These are phyloP conservation scores for Aricia agestis DNA, from an alignment of 1,140 invertebrate genomes.

Conservation along the genomic window DNA sequence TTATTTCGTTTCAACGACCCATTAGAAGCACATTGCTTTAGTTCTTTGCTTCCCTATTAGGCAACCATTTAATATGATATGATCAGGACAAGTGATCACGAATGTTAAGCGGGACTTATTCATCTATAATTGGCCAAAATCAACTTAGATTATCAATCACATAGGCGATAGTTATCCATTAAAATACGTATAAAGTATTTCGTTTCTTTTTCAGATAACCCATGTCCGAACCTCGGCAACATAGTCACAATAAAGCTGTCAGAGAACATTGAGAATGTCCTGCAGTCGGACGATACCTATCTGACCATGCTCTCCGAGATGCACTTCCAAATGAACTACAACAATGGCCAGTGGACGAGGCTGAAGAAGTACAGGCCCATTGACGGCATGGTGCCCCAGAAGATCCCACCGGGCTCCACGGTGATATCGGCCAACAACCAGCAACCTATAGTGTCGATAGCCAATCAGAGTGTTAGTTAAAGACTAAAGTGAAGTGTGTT, in stretches of 20 bases:
- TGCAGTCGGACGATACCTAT: slow-evolving; percentile 84
- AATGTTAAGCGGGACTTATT: no score
- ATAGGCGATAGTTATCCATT: no score
- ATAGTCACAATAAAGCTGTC: slow-evolving; percentile 95
- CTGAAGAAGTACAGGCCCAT: slow-evolving; percentile 88
- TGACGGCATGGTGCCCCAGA: slow-evolving; percentile 76
- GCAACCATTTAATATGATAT: no score
- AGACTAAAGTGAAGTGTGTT: slow-evolving; percentile 10
- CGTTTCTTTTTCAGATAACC: slow-evolving; percentile 89
- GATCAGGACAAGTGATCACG: no score
- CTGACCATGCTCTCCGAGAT: slow-evolving; percentile 90
- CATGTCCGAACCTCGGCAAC: slow-evolving; percentile 94
- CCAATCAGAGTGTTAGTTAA: slow-evolving; percentile 65
- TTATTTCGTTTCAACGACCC: no score
- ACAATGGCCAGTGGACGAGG: slow-evolving; percentile 94
- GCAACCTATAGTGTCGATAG: slow-evolving; percentile 58
- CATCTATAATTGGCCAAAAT: no score
- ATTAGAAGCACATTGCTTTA: no score
- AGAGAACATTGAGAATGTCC: slow-evolving; percentile 89
- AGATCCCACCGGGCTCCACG: slow-evolving; percentile 61
- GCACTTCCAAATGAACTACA: slow-evolving; percentile 98
- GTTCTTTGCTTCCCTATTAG: no score
- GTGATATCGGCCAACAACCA: slow-evolving; percentile 60
- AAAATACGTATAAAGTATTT: no score
- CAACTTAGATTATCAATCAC: no score